A percentile compares a stretch with the other conserved stretches of the same genome.
phyloP scores from a whole-genome alignment of 1,140 invertebrate genomes.

The Popillia japonica region DNA sequence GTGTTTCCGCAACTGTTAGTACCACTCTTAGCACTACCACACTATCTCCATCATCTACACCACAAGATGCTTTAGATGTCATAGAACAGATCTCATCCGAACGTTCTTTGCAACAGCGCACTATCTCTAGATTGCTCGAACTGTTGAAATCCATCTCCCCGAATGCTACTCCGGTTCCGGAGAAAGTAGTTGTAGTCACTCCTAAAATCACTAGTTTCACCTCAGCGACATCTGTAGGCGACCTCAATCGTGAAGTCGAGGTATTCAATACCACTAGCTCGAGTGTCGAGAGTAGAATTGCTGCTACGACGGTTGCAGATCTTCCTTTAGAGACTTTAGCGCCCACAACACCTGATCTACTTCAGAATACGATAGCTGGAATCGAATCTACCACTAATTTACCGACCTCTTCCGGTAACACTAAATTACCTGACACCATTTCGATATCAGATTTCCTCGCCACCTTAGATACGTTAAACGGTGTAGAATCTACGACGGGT shows the following conservation, averaged over 20 bases:
- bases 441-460: slow-evolving; percentile 35
- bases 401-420: background rate
- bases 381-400: background rate
- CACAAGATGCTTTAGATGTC: slow-evolving; percentile 48
- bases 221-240: slow-evolving; percentile 20
- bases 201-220: slow-evolving; percentile 45
- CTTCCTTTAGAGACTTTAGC: background rate
- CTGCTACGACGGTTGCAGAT: background rate
- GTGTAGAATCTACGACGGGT: slow-evolving; percentile 1
- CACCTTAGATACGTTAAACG: slow-evolving; percentile 21
- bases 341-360: slow-evolving; percentile 1
- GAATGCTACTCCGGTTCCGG: slow-evolving; percentile 41
- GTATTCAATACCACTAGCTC: slow-evolving; percentile 15
- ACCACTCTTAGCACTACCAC: slow-evolving; percentile 43
- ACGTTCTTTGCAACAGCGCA: slow-evolving; percentile 52
- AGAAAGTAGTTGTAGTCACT: slow-evolving; percentile 50
- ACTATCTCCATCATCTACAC: slow-evolving; percentile 49
- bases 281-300: background rate
- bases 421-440: background rate
- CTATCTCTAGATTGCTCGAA: slow-evolving; percentile 53
- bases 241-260: slow-evolving; percentile 17
- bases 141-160: slow-evolving; percentile 52
- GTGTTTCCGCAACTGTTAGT: slow-evolving; percentile 42
- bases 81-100: slow-evolving; percentile 52
- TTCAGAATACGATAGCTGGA: background rate